Conservation (phyloP, 2,113 vertebrate species). For the Poeciliopsis retropinna region DNA sequence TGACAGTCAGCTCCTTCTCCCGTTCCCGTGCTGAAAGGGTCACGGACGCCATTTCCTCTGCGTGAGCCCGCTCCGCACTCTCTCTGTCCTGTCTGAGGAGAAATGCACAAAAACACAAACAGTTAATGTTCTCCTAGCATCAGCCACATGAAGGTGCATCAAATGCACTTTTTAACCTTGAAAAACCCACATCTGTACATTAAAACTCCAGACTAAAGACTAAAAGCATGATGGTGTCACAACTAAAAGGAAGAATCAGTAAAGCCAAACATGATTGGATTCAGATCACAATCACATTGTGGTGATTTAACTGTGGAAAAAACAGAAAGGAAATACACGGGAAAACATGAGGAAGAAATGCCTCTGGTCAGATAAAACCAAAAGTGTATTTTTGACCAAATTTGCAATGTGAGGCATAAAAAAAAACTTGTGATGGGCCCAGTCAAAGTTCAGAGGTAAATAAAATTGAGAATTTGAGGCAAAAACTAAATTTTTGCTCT, state of each 20-base stretch:
- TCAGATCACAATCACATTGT: not conserved
- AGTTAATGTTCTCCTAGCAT: not conserved
- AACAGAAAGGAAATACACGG: too few species aligned
- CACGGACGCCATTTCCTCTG: slow-evolving; percentile 83
- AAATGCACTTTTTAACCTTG: not conserved
- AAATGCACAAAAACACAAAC: not conserved
- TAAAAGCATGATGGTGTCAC: too few species aligned
- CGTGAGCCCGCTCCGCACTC: slow-evolving; percentile 82
- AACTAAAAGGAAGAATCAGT: not conserved
- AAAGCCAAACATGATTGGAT: not conserved
- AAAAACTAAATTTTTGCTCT: not conserved
- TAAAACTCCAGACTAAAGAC: not conserved
- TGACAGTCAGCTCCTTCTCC: slow-evolving; percentile 88
- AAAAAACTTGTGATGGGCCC: too few species aligned
- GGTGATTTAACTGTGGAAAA: not conserved
- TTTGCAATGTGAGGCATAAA: too few species aligned
- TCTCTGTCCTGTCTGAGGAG: slow-evolving; percentile 88
- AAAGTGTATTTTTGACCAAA: too few species aligned
- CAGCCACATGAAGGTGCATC: not conserved
- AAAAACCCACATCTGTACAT: too few species aligned
- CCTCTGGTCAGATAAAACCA: too few species aligned
- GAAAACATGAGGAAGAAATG: too few species aligned
- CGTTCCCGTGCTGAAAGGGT: slow-evolving; percentile 86
- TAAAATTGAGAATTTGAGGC: not conserved
- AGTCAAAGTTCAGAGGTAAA: not conserved